Evolutionary conservation across 2,113 vertebrate genomes (phyloP), one percentile per base, ranked within the genome.

Genomic region (Oplegnathus fasciatus): DNA sequence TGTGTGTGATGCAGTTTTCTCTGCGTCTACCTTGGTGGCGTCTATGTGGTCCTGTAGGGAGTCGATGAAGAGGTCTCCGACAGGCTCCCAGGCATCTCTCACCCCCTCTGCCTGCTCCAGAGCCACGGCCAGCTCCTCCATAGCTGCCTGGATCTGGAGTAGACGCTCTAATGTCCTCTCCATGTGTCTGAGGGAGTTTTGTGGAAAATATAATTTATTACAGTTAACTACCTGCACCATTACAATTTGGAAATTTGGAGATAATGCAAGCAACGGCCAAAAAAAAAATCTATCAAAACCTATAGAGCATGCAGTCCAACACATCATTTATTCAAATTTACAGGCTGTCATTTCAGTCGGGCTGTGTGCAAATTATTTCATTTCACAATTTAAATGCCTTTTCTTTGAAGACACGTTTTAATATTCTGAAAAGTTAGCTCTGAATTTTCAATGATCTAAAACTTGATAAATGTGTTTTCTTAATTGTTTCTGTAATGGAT

Each of bases 31-130:
- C 98, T 99, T 98, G 84, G 97, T 97, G 1, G 97, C 96, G 44
- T 98, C 97, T 69, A 99, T 99, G 90, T 99, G 98, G 78, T 99
- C 98, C 13, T 97, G 98, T 87, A 99, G 95, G 42, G 98, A 97
- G 91, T 99, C 98, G 5, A 99, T 98, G 94, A 99, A 99, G 87
- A 99, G 97, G 78, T 99, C 98, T 20, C 98, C 98, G 1, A 99
- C 99, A 48, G 98, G 97, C 54, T 99, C 98, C 98, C 98, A 99
- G 60, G 98, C 97, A 17, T 96, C 96, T 8, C 96, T 91, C 80
- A 99, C 96, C 0, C 96, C 97, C 75, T 99, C 98, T 0, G 97
- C 97, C 93, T 99, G 98, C 83, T 96, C 96, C 87, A 99, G 93
- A 1, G 97, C 96, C 0, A 88, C 91, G 20, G 93, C 95, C 80